phyloP scores from a whole-genome alignment of 2,888 invertebrate genomes.

The Nasonia oneida region DNA sequence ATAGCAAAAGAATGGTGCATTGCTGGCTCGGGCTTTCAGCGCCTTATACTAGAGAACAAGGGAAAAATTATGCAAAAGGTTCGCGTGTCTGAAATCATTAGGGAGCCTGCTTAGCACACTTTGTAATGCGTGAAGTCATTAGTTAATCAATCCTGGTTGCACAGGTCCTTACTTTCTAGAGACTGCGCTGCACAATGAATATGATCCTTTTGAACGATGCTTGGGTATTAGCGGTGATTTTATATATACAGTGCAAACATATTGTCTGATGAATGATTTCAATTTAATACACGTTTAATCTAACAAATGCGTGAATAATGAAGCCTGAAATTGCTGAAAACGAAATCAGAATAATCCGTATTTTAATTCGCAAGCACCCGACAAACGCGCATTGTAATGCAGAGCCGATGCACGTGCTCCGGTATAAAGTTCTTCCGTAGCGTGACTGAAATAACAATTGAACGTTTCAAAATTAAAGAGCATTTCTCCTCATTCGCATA shows the following conservation, averaged over 20 bases:
- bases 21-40: background rate
- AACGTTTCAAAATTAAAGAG: constrained; percentile 46
- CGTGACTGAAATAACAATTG: constrained; percentile 45
- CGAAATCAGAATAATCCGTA: background rate
- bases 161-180: background rate
- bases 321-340: background rate
- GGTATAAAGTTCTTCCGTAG: background rate
- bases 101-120: background rate
- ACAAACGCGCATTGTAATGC: constrained; percentile 6
- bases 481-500: constrained; percentile 49
- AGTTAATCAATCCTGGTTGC: background rate
- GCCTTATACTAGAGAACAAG: background rate
- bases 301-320: too few relatives aligned
- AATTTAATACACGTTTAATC: background rate
- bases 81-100: background rate
- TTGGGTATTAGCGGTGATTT: background rate
- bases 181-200: background rate
- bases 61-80: background rate
- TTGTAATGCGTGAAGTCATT: background rate
- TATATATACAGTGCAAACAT: background rate
- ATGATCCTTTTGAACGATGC: background rate
- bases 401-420: background rate
- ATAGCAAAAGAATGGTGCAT: background rate
- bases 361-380: background rate
- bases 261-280: too few relatives aligned